phyloP scores from a whole-genome alignment of 2,113 vertebrate species.

The Dendropsophus ebraccatus region DNA sequence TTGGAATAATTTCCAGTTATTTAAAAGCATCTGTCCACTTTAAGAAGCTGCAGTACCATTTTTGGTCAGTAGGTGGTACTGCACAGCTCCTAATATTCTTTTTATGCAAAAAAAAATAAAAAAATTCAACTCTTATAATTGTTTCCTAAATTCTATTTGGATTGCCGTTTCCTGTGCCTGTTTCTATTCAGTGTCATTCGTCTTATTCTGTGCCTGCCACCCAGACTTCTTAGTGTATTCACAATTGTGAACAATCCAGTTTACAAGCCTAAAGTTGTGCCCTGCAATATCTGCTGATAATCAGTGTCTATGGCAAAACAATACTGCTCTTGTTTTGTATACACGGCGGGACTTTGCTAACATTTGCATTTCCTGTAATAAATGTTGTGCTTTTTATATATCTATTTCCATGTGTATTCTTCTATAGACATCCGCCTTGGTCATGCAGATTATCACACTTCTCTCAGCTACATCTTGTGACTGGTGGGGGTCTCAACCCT shows the following conservation, averaged over 20 bases:
- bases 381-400: background rate
- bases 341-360: background rate
- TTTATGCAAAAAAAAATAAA: background rate
- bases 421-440: too few species aligned
- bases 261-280: too few species aligned
- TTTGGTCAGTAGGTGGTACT: background rate
- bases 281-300: background rate
- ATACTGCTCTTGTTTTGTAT: background rate
- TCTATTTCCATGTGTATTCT: too few species aligned
- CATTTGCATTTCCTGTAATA: background rate
- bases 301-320: background rate
- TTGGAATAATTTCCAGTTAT: too few species aligned
- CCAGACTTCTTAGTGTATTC: too few species aligned
- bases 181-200: background rate
- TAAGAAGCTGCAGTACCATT: background rate
- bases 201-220: too few species aligned
- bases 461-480: too few species aligned
- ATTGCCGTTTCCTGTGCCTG: background rate
- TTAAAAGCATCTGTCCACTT: background rate
- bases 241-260: too few species aligned
- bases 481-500: too few species aligned
- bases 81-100: background rate
- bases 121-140: background rate
- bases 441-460: too few species aligned
- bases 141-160: background rate